A percentile compares a stretch with the other conserved stretches of the same genome.
phyloP scores from a whole-genome alignment of 2,797 vertebrate genomes.

The Molothrus aeneus region DNA sequence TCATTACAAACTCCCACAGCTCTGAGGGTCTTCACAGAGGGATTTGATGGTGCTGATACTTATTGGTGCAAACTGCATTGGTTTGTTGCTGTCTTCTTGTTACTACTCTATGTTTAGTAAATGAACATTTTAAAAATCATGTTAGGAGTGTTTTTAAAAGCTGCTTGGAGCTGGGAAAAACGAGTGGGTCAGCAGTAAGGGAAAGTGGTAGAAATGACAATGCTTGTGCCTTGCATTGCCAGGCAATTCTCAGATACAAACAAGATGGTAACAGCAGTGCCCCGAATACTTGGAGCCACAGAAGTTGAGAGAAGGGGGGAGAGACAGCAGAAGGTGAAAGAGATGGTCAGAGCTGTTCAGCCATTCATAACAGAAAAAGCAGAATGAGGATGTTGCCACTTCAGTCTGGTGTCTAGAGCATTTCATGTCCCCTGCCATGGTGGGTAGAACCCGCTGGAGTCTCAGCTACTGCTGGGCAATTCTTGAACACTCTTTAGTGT shows the following conservation, averaged over 20 bases:
- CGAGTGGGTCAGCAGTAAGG: not conserved
- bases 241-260: not conserved
- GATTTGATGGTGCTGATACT: not conserved
- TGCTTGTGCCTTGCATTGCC: not conserved
- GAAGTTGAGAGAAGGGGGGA: not conserved
- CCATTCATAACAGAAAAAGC: not conserved
- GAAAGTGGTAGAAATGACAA: not conserved
- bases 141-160: not conserved
- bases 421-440: not conserved
- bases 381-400: not conserved
- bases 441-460: not conserved
- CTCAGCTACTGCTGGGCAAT: not conserved
- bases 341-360: not conserved
- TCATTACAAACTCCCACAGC: not conserved
- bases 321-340: not conserved
- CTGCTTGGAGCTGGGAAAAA: not conserved
- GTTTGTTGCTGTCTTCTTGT: not conserved
- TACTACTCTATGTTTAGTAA: not conserved
- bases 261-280: not conserved
- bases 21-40: not conserved
- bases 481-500: not conserved
- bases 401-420: not conserved
- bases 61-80: not conserved
- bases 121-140: not conserved
- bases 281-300: not conserved